A percentile compares a stretch with the other conserved stretches of the same genome.
These are phyloP conservation scores for Dynastes grantii DNA, from an alignment of 2,888 invertebrate genomes.

Conservation along the genomic window DNA sequence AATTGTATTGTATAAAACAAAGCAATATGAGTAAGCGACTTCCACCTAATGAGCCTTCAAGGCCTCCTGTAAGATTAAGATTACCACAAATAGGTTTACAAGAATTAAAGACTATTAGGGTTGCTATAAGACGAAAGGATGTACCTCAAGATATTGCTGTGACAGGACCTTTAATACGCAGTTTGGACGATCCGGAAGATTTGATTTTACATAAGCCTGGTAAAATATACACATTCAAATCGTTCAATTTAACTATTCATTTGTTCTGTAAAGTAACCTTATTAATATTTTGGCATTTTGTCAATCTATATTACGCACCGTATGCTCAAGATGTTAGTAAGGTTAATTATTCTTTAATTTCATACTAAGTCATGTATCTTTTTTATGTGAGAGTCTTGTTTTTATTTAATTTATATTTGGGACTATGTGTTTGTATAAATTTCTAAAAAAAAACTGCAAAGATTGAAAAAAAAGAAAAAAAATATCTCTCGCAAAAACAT, in stretches of 20 bases:
- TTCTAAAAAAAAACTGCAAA: background rate
- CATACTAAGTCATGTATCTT: background rate
- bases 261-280: background rate
- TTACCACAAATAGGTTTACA: constrained; percentile 29
- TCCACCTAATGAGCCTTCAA: background rate
- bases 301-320: no score
- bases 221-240: constrained; percentile 20
- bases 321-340: background rate
- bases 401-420: background rate
- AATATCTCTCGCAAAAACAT: no score
- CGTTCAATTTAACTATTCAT: no score
- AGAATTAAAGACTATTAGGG: constrained; percentile 45
- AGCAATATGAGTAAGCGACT: constrained; percentile 20
- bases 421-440: constrained; percentile 1
- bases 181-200: constrained; percentile 37
- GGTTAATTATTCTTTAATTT: background rate
- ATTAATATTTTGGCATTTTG: background rate
- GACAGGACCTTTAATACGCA: constrained; percentile 18
- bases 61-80: constrained; percentile 21
- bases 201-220: constrained; percentile 44
- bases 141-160: constrained; percentile 13
- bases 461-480: no score
- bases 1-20: no score
- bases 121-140: constrained; percentile 43
- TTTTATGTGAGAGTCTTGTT: background rate